Percentiles rank a stretch among this genome's conserved stretches.
These are phyloP conservation scores for Liasis olivaceus DNA, from an alignment of 2,797 vertebrate genomes.

Conservation along the genomic window DNA sequence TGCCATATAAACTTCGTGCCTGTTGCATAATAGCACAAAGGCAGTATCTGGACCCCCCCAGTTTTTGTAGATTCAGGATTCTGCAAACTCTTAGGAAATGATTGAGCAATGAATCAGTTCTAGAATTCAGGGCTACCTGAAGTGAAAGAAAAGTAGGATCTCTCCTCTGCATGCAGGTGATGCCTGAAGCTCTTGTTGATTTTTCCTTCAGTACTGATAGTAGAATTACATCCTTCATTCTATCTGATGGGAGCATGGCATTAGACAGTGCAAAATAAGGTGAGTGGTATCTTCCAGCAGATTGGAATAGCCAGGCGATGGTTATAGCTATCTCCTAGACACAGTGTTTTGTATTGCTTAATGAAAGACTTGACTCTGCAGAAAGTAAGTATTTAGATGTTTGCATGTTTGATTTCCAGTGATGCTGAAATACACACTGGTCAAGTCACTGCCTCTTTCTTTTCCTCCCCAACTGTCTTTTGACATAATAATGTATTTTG, in stretches of 20 bases:
- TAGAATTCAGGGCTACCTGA: not conserved
- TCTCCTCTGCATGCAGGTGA: not conserved
- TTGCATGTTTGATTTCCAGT: not conserved
- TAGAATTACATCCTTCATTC: not conserved
- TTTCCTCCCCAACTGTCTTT: too few species aligned
- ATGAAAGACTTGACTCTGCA: too few species aligned
- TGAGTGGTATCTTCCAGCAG: too few species aligned
- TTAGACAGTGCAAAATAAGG: too few species aligned
- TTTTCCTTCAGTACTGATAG: not conserved
- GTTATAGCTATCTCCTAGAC: too few species aligned
- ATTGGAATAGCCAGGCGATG: too few species aligned
- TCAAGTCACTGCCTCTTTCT: not conserved
- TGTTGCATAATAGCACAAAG: not conserved
- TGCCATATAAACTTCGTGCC: not conserved
- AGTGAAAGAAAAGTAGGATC: not conserved
- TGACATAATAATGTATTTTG: not conserved
- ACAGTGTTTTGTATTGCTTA: too few species aligned
- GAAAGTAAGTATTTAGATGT: not conserved
- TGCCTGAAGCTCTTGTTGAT: not conserved
- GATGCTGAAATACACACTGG: not conserved
- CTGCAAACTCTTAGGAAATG: not conserved
- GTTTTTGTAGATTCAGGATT: not conserved
- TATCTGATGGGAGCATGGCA: not conserved
- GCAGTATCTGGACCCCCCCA: not conserved
- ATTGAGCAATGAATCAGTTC: not conserved